Evolutionary conservation across 2,888 invertebrate species (phyloP).

Genomic region (Acrocyrtus sp.): DNA sequence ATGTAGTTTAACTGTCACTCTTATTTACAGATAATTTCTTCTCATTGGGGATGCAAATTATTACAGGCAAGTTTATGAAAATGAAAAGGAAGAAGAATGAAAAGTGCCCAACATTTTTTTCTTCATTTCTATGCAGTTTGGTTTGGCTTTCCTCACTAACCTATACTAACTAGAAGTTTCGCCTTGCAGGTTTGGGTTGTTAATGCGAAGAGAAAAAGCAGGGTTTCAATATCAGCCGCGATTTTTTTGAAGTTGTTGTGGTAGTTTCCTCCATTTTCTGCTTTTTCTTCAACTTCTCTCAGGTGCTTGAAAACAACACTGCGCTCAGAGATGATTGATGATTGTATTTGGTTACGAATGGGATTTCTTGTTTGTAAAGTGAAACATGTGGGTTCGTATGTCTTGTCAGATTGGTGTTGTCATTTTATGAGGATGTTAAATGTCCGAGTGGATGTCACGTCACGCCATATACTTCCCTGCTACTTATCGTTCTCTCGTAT

Average conservation of each 20-base stretch:
- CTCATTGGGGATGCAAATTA: conserved; percentile 42
- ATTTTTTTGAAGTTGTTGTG: neutral
- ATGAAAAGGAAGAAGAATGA: conserved; percentile 6
- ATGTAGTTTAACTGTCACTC: conserved; percentile 32
- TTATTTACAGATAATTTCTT: conserved; percentile 39
- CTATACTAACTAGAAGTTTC: too few relatives aligned
- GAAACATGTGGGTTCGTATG: conserved; percentile 26
- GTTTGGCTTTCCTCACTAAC: too few relatives aligned
- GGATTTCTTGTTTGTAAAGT: neutral
- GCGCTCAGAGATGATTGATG: neutral
- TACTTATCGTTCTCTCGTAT: neutral
- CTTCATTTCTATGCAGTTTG: too few relatives aligned
- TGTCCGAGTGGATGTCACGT: conserved; percentile 31
- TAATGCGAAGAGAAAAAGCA: too few relatives aligned
- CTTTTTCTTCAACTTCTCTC: neutral
- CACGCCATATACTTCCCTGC: neutral
- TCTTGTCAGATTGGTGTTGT: conserved; percentile 26
- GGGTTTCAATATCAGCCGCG: neutral
- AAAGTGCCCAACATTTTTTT: neutral
- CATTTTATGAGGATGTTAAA: conserved; percentile 40
- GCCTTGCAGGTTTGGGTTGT: too few relatives aligned
- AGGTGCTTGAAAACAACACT: neutral
- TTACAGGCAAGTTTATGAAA: neutral
- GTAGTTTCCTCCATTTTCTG: neutral
- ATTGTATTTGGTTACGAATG: neutral